Percentiles rank a stretch among this genome's conserved stretches.
Evolutionary conservation across 2,888 invertebrate species (phyloP).

Genomic region (Drosophila mercatorum): DNA sequence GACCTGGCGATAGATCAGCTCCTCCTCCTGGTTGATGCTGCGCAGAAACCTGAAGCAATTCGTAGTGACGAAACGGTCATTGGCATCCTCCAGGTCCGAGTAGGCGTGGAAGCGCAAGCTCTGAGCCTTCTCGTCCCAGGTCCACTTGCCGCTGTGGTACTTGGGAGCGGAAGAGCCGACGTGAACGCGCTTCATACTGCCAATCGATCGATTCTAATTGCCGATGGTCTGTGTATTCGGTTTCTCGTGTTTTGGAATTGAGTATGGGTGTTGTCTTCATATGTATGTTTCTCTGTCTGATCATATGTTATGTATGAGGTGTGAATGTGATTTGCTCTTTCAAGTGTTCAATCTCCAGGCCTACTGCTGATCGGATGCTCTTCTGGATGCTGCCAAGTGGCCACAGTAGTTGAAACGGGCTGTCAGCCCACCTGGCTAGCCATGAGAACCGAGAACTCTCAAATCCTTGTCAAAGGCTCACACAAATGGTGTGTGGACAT

Average conservation of each 20-base stretch:
- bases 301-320: background rate
- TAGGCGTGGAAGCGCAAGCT: slow-evolving; percentile 7
- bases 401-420: slow-evolving; percentile 52
- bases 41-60: slow-evolving; percentile 24
- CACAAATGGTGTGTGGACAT: slow-evolving; percentile 68
- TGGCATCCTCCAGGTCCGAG: slow-evolving; percentile 11
- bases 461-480: slow-evolving; percentile 40
- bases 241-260: background rate
- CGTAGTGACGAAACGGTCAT: slow-evolving; percentile 16
- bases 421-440: slow-evolving; percentile 62
- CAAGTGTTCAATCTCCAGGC: background rate
- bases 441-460: slow-evolving; percentile 46
- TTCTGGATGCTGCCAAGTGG: slow-evolving; percentile 39
- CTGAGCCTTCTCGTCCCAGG: slow-evolving; percentile 14
- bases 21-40: slow-evolving; percentile 23
- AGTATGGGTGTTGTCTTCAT: background rate
- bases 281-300: background rate
- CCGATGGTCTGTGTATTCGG: background rate
- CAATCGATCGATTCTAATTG: background rate
- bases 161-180: slow-evolving; percentile 3
- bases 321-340: background rate
- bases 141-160: slow-evolving; percentile 29
- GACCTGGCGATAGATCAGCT: slow-evolving; percentile 19
- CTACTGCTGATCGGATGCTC: background rate
- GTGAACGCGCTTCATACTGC: slow-evolving; percentile 18